These are phyloP conservation scores for Etheostoma perlongum DNA, from an alignment of 2,797 vertebrate species.

Conservation along the genomic window DNA sequence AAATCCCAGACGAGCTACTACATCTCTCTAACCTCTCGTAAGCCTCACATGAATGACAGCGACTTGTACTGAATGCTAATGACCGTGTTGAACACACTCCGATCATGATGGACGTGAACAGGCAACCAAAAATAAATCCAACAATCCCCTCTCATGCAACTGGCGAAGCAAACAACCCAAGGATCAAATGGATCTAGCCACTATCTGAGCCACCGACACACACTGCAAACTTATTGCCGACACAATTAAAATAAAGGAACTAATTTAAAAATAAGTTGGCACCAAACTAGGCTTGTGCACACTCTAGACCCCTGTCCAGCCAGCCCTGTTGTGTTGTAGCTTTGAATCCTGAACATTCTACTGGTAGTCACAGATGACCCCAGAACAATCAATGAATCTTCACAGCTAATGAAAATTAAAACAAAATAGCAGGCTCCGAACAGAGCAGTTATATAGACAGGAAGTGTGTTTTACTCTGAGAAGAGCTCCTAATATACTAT, in stretches of 20 bases:
- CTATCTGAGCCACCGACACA: slow-evolving; percentile 80
- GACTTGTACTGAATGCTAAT: slow-evolving; percentile 57
- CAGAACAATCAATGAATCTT: slow-evolving; percentile 45
- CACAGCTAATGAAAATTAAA: slow-evolving; percentile 45
- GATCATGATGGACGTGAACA: slow-evolving; percentile 21
- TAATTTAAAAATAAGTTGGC: slow-evolving; percentile 83
- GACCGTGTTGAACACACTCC: slow-evolving; percentile 31
- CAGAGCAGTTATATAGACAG: slow-evolving; percentile 41
- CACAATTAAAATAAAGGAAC: slow-evolving; percentile 65
- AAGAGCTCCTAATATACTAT: slow-evolving; percentile 53
- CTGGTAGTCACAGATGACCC: slow-evolving; percentile 44
- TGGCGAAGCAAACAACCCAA: slow-evolving; percentile 6
- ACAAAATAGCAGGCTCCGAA: slow-evolving; percentile 46
- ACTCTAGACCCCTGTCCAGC: slow-evolving; percentile 35
- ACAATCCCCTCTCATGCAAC: slow-evolving; percentile 35
- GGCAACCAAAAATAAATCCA: slow-evolving; percentile 58
- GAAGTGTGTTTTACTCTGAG: slow-evolving; percentile 35
- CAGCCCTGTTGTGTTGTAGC: slow-evolving; percentile 41
- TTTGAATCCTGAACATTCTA: slow-evolving; percentile 41
- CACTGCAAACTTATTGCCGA: slow-evolving; percentile 85
- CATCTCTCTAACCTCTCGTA: slow-evolving; percentile 38
- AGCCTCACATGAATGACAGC: slow-evolving; percentile 51
- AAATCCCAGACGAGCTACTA: slow-evolving; percentile 32
- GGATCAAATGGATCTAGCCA: neutral
- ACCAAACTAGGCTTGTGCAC: slow-evolving; percentile 82